These are phyloP conservation scores for Drosophila eugracilis DNA, from an alignment of 1,140 invertebrate genomes.

Conservation along the genomic window DNA sequence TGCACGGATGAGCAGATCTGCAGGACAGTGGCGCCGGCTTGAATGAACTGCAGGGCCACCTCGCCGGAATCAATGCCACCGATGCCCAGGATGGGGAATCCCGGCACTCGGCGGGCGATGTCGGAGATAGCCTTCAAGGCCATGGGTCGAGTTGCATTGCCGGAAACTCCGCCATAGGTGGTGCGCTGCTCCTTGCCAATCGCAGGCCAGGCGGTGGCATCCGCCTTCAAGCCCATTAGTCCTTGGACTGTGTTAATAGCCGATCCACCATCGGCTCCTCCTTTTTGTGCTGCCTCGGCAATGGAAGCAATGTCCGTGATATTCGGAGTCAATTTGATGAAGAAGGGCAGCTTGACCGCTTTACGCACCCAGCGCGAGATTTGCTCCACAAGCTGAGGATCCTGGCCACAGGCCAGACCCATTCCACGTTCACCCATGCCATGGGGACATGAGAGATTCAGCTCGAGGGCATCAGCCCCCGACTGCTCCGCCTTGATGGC, in stretches of 20 bases:
- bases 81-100: constrained; percentile 96
- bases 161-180: constrained; percentile 98
- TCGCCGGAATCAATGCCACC: constrained; percentile 99
- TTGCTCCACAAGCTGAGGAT: constrained; percentile 93
- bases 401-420: constrained; percentile 98
- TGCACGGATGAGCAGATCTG: constrained; percentile 98
- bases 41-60: constrained; percentile 95
- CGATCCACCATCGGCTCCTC: constrained; percentile 96
- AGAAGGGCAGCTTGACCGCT: constrained; percentile 97
- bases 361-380: constrained; percentile 96
- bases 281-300: constrained; percentile 96
- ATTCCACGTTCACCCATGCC: constrained; percentile 99
- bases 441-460: constrained; percentile 99
- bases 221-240: constrained; percentile 93
- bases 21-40: constrained; percentile 95
- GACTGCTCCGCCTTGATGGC: constrained; percentile 92
- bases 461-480: constrained; percentile 97
- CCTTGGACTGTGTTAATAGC: constrained; percentile 98
- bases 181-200: constrained; percentile 93
- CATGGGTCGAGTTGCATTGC: constrained; percentile 97
- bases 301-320: constrained; percentile 97
- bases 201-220: constrained; percentile 95
- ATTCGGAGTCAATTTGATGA: constrained; percentile 99
- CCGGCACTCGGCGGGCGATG: constrained; percentile 92
- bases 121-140: constrained; percentile 95